phyloP scores from a whole-genome alignment of 2,113 vertebrate genomes.

The Halcyon senegalensis region DNA sequence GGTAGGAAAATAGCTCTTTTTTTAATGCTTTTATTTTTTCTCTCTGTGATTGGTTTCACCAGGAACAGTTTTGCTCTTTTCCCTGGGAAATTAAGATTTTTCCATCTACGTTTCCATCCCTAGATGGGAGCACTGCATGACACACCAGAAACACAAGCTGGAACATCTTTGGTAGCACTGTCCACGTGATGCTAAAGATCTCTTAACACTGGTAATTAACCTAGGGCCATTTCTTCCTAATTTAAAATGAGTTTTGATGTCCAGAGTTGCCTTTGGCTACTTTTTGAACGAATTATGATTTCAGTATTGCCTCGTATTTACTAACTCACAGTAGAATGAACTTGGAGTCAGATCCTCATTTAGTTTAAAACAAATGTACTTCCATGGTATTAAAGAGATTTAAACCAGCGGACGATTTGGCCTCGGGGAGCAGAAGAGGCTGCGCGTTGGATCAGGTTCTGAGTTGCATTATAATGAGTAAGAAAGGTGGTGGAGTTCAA shows the following conservation, averaged over 20 bases:
- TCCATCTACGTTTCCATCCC: not conserved
- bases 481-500: not conserved
- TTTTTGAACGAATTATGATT: constrained; percentile 10
- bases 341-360: constrained; percentile 31
- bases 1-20: not conserved
- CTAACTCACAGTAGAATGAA: not conserved
- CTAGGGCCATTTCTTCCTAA: not conserved
- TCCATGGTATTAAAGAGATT: constrained; percentile 24
- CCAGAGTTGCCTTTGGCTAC: constrained; percentile 26
- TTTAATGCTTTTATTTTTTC: too few relatives aligned
- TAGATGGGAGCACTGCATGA: not conserved
- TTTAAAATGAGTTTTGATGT: constrained; percentile 4
- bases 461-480: constrained; percentile 7
- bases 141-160: not conserved
- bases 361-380: constrained; percentile 45
- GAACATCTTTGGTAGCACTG: not conserved
- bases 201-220: not conserved
- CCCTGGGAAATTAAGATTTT: not conserved
- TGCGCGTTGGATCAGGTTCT: not conserved
- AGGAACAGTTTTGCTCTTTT: accelerated
- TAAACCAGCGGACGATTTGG: not conserved
- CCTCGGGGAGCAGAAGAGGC: not conserved
- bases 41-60: not conserved
- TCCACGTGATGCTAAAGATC: not conserved
- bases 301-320: not conserved